These are phyloP conservation scores for Bimastos eiseni DNA, from an alignment of 2,888 invertebrate species.

Conservation along the genomic window DNA sequence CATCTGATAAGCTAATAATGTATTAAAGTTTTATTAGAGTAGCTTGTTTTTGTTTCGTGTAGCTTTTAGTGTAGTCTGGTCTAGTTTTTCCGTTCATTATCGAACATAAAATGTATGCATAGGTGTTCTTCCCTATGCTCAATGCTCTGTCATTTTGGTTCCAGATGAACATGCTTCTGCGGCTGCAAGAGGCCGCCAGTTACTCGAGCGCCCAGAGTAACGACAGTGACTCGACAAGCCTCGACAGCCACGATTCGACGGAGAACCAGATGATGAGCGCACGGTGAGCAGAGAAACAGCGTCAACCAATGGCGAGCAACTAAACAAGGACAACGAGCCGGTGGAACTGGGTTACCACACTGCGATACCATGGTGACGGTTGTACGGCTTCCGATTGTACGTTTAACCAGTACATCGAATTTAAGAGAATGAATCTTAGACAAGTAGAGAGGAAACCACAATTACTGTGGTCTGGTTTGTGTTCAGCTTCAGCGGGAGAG, in stretches of 20 bases:
- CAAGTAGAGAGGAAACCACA: neutral
- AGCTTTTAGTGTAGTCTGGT: neutral
- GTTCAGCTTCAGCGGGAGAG: neutral
- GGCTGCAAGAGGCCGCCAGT: conserved; percentile 88
- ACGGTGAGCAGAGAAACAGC: neutral
- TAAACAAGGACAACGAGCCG: neutral
- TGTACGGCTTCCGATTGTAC: neutral
- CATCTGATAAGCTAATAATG: too few relatives aligned
- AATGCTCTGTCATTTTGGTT: conserved; percentile 36
- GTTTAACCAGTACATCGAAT: neutral
- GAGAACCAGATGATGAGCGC: neutral
- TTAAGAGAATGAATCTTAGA: neutral
- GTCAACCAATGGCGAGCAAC: neutral
- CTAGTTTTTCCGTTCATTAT: neutral
- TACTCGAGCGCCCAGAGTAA: conserved; percentile 73
- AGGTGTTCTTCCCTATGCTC: neutral
- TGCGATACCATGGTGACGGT: neutral
- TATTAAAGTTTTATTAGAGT: too few relatives aligned
- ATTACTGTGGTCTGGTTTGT: neutral
- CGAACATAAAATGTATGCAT: too few relatives aligned
- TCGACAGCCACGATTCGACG: conserved; percentile 52
- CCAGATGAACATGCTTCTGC: conserved; percentile 70
- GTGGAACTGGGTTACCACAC: neutral
- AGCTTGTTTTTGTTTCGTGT: too few relatives aligned
- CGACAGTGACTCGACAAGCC: conserved; percentile 84